Evolutionary conservation across 1,140 invertebrate species (phyloP).

Genomic region (Scaptomyza hsui): DNA sequence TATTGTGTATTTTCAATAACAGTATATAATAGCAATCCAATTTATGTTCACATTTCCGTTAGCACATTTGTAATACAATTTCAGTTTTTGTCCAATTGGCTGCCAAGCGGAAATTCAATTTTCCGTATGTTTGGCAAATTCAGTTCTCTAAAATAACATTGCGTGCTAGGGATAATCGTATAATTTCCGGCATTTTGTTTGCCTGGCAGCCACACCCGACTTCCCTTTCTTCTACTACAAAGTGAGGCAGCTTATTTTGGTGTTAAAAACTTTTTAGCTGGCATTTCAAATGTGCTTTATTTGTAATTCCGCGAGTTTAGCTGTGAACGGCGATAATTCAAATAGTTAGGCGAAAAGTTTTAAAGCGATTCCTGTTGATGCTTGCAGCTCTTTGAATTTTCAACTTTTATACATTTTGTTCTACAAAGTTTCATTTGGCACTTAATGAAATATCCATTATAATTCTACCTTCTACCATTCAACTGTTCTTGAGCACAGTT

Average conservation of each 20-base stretch:
- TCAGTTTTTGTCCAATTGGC: slow-evolving; percentile 23
- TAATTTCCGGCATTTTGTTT: slow-evolving; percentile 73
- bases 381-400: no score
- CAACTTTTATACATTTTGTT: no score
- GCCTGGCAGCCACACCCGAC: background rate
- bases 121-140: slow-evolving; percentile 45
- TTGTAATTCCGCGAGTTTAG: slow-evolving; percentile 23
- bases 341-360: slow-evolving; percentile 25
- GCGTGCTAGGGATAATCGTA: slow-evolving; percentile 47
- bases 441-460: slow-evolving; percentile 1
- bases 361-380: background rate
- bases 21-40: slow-evolving; percentile 30
- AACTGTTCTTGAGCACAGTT: slow-evolving; percentile 24
- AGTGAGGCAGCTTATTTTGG: slow-evolving; percentile 9
- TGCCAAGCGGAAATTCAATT: slow-evolving; percentile 67
- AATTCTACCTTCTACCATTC: background rate
- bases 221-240: background rate
- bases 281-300: slow-evolving; percentile 20
- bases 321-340: slow-evolving; percentile 22
- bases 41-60: slow-evolving; percentile 51
- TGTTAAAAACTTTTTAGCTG: slow-evolving; percentile 21
- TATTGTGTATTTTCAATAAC: slow-evolving; percentile 6
- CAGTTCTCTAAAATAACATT: background rate
- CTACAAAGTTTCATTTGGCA: slow-evolving; percentile 10
- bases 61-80: slow-evolving; percentile 32